Evolutionary conservation across 2,113 vertebrate genomes (phyloP).

Genomic region (Zosterops pallidus): DNA sequence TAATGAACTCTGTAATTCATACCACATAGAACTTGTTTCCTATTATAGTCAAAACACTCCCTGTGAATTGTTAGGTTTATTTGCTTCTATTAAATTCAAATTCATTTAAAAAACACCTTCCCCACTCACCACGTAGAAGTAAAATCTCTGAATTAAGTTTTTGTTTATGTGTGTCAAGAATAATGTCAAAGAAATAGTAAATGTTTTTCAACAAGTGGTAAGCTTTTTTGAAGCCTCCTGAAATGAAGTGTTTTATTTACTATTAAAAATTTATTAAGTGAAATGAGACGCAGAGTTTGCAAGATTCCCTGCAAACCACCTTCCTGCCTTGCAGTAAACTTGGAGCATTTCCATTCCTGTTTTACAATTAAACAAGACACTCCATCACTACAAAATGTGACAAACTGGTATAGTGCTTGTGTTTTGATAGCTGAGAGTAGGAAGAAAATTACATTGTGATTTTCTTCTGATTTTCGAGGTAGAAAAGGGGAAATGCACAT

Average conservation of each 20-base stretch:
- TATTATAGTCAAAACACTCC: background rate
- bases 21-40: slow-evolving; percentile 7
- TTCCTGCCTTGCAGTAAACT: slow-evolving; percentile 57
- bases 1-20: background rate
- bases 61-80: background rate
- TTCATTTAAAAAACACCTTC: background rate
- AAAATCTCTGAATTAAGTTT: background rate
- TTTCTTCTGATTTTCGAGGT: background rate
- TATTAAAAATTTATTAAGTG: background rate
- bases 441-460: background rate
- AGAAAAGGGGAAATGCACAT: background rate
- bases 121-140: background rate
- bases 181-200: background rate
- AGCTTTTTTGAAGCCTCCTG: background rate
- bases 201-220: background rate
- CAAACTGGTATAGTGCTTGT: background rate
- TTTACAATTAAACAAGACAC: background rate
- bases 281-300: background rate
- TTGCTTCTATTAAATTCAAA: background rate
- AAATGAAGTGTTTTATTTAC: background rate
- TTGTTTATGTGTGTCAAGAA: background rate
- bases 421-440: background rate
- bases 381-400: background rate
- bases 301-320: background rate
- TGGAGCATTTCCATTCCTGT: background rate